Evolutionary conservation across 2,113 vertebrate genomes (phyloP), one percentile per base, ranked within the genome.

Genomic region (Grammomys dolichurus): DNA sequence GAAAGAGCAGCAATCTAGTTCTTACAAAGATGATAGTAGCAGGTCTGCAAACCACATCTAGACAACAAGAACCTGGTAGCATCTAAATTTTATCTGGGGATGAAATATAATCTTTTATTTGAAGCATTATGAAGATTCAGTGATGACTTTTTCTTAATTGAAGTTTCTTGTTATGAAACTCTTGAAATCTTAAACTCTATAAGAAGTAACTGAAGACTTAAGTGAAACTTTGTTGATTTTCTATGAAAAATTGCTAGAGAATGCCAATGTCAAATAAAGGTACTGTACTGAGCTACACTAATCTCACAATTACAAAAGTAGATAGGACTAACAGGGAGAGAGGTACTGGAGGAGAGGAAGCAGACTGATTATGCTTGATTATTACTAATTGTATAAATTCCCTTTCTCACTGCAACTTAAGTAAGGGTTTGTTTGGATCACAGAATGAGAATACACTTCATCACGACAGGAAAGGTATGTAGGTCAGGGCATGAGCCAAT

Each of bases 201-300:
- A 87, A 75, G 19, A 88, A 11, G n/a, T 69, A 51, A 6, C 19
- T 60, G 17, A 89, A 92, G 46, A 70, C 20, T 40, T 65, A 11
- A 75, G 80, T 12, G 48, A 5, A 94, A 67, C 65, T 91, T 94
- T 9, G n/a, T 60, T 87, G n/a, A 65, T 88, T 81, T 82, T 76
- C 14, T 63, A 43, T n/a, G 40, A 76, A 28, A 94, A 51, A 69
- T 20, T 19, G 16, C 13, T 73, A 91, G n/a, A 54, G 56, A 93
- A 73, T 67, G 9, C 1, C 48, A 58, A 40, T 77, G 10, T 58
- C 3, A 82, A 88, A 60, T 69, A 87, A 90, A 78, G 19, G 5
- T 73, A 33, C 51, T 3, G 31, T 84, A 11, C 33, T 73, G 67
- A 33, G 1, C 3, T 6, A 93, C 8, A 67, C 16, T 80, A 87